Conservation (phyloP, 1,140 invertebrate genomes). For the Agraylea sexmaculata region DNA sequence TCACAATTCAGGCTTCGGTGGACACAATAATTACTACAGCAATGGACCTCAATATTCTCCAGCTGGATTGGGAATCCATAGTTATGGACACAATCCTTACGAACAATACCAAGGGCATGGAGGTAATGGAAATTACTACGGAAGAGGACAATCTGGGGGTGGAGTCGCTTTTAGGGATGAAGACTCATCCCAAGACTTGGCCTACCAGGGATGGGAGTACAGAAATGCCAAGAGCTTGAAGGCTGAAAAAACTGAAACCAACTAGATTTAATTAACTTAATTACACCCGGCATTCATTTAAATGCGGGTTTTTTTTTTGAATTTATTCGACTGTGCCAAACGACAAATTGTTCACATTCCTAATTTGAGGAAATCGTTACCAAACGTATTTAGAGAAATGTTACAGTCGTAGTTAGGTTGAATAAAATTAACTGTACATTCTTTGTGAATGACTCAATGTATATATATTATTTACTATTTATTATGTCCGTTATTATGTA, state of each 20-base stretch:
- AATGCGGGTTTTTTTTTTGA: too few species aligned
- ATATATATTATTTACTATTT: too few species aligned
- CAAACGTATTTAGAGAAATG: too few species aligned
- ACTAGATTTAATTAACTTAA: too few species aligned
- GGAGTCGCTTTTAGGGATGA: conserved; percentile 54
- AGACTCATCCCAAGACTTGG: conserved; percentile 52
- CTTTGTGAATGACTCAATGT: too few species aligned
- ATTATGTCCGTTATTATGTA: too few species aligned
- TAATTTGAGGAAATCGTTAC: too few species aligned
- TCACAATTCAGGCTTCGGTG: conserved; percentile 37
- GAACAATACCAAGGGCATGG: conserved; percentile 28
- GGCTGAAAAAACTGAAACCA: conserved; percentile 20
- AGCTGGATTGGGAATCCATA: conserved; percentile 45
- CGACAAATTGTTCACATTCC: too few species aligned
- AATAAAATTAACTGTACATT: too few species aligned
- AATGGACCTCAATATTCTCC: conserved; percentile 48
- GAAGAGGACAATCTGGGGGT: conserved; percentile 31
- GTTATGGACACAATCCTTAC: conserved; percentile 39
- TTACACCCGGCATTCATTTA: too few species aligned
- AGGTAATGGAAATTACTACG: conserved; percentile 25
- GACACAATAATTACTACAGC: conserved; percentile 29
- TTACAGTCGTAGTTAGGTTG: too few species aligned
- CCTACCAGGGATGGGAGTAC: conserved; percentile 46
- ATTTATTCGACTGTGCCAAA: too few species aligned
- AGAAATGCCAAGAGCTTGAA: conserved; percentile 29